Conservation (phyloP, 2,797 vertebrate genomes). For the Lutjanus campechanus region DNA sequence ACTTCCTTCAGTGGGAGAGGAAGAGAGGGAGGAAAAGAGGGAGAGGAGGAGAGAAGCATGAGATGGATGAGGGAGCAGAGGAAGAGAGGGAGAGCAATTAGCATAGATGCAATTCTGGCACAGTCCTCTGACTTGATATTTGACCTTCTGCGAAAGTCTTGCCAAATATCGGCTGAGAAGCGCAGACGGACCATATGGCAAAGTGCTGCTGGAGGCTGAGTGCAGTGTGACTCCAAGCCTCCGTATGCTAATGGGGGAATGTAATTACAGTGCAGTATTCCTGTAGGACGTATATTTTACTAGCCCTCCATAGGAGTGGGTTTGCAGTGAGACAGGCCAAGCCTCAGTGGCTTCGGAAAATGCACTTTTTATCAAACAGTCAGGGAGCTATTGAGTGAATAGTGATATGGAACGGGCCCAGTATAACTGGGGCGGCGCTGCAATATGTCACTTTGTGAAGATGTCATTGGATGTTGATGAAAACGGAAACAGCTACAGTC, state of each 20-base stretch:
- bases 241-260: conserved; percentile 81
- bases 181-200: conserved; percentile 84
- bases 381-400: conserved; percentile 51
- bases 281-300: conserved; percentile 79
- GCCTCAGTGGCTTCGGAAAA: conserved; percentile 62
- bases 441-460: conserved; percentile 46
- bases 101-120: conserved; percentile 85
- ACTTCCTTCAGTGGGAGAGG: conserved; percentile 77
- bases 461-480: conserved; percentile 15
- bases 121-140: conserved; percentile 85
- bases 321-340: conserved; percentile 62
- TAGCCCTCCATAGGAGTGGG: conserved; percentile 66
- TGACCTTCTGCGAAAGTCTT: conserved; percentile 83
- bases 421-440: conserved; percentile 34
- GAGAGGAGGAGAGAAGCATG: conserved; percentile 40
- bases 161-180: conserved; percentile 80
- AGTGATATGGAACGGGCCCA: conserved; percentile 48
- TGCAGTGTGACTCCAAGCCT: conserved; percentile 76
- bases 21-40: conserved; percentile 18
- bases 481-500: conserved; percentile 17
- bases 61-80: conserved; percentile 67
- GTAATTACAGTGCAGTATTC: conserved; percentile 83
- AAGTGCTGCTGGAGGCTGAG: conserved; percentile 82
- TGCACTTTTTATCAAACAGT: conserved; percentile 55
- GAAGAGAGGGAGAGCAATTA: conserved; percentile 78